Conservation (phyloP, 2,797 vertebrate genomes). For the Rhynchotus rufescens region DNA sequence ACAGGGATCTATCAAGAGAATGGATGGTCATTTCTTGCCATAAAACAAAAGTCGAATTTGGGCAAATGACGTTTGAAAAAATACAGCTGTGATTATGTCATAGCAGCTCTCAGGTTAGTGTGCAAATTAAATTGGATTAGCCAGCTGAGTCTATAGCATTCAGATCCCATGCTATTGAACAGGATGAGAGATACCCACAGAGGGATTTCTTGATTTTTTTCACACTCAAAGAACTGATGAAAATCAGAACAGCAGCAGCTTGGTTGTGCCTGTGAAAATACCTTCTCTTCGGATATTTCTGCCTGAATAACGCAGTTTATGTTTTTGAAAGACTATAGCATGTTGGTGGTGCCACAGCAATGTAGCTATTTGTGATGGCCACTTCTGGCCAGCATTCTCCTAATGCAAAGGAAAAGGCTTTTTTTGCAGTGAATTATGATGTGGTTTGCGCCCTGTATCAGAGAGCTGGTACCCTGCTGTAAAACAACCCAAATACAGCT, state of each 20-base stretch:
- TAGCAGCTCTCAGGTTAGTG: neutral
- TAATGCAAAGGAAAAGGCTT: neutral
- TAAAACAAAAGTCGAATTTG: neutral
- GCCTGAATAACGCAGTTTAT: fast-evolving
- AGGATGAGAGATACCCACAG: neutral
- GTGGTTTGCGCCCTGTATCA: neutral
- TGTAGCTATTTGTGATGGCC: neutral
- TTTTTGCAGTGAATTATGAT: neutral
- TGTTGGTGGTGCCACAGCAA: neutral
- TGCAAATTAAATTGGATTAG: neutral
- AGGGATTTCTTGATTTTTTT: neutral
- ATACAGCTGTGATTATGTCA: neutral
- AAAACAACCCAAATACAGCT: neutral
- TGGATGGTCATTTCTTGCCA: neutral
- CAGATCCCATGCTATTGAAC: neutral
- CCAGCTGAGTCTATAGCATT: neutral
- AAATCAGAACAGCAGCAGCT: neutral
- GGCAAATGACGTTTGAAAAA: neutral
- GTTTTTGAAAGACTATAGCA: neutral
- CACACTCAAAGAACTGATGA: neutral
- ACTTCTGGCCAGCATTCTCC: neutral
- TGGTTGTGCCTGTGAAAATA: neutral
- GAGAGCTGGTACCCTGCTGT: neutral
- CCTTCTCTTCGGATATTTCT: neutral
- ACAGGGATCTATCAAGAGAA: neutral